phyloP scores from a whole-genome alignment of 1,140 invertebrate species.

The Zeugodacus cucurbitae region DNA sequence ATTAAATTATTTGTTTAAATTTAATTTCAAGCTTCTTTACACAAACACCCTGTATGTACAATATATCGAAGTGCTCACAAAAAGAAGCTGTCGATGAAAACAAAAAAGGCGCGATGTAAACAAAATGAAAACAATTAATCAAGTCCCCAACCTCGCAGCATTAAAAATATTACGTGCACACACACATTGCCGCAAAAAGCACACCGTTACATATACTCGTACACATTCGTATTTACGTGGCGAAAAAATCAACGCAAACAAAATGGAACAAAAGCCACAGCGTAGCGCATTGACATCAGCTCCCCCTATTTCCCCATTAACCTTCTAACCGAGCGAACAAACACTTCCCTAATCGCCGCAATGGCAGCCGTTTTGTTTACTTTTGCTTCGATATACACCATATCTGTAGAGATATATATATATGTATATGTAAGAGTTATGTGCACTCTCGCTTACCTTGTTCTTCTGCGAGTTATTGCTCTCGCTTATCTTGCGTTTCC shows the following conservation, averaged over 20 bases:
- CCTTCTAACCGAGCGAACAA: neutral
- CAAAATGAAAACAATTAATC: conserved; percentile 37
- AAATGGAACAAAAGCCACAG: neutral
- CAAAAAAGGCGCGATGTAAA: conserved; percentile 6
- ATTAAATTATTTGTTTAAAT: too few species aligned
- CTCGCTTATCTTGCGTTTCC: conserved; percentile 68
- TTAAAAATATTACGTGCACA: neutral
- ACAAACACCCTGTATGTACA: too few species aligned
- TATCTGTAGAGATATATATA: too few species aligned
- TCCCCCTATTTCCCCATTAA: neutral
- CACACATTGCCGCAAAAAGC: neutral
- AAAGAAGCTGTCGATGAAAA: conserved; percentile 4
- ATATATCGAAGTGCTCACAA: neutral
- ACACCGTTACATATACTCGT: neutral
- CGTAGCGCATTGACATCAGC: conserved; percentile 1
- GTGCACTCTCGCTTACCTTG: conserved; percentile 53
- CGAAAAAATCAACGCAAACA: neutral
- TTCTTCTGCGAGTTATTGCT: conserved; percentile 63
- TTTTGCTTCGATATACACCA: neutral
- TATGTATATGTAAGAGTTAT: neutral
- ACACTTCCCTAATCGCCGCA: neutral
- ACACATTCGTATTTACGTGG: neutral
- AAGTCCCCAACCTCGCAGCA: neutral
- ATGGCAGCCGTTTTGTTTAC: neutral
- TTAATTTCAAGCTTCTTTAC: too few species aligned